Conservation (phyloP, 1,140 invertebrate species). For the Listronotus bonariensis region DNA sequence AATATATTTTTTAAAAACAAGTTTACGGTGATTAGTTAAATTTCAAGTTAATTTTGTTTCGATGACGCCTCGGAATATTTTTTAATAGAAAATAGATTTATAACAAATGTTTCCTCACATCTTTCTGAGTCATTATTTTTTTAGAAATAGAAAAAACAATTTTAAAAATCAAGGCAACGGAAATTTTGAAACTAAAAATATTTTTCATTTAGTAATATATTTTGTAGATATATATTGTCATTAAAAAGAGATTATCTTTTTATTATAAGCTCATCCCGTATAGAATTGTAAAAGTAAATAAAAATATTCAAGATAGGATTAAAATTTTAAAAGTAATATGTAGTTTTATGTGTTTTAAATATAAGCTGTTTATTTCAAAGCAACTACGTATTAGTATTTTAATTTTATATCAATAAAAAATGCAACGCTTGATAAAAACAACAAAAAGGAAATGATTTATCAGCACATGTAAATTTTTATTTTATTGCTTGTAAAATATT, state of each 20-base stretch:
- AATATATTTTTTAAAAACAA: slow-evolving; percentile 25
- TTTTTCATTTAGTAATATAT: background rate
- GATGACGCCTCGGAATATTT: slow-evolving; percentile 26
- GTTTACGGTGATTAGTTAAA: slow-evolving; percentile 10
- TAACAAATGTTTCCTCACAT: slow-evolving; percentile 16
- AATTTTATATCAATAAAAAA: slow-evolving; percentile 18
- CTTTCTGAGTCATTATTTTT: slow-evolving; percentile 29
- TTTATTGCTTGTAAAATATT: slow-evolving; percentile 12
- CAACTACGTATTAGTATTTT: slow-evolving; percentile 9
- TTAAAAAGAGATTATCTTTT: too few relatives aligned
- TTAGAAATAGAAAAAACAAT: slow-evolving; percentile 31
- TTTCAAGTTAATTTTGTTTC: slow-evolving; percentile 18
- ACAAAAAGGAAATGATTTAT: slow-evolving; percentile 24
- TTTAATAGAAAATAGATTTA: slow-evolving; percentile 21
- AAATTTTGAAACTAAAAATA: slow-evolving; percentile 31
- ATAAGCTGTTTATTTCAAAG: slow-evolving; percentile 1
- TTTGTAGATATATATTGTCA: background rate
- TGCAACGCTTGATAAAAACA: slow-evolving; percentile 19
- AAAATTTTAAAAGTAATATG: too few relatives aligned
- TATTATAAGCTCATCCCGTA: too few relatives aligned
- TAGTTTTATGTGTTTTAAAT: background rate
- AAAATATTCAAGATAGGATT: too few relatives aligned
- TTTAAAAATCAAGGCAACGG: slow-evolving; percentile 24
- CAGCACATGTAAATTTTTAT: slow-evolving; percentile 21
- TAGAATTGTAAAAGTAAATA: too few relatives aligned